A percentile compares a stretch with the other conserved stretches of the same genome.
These are phyloP conservation scores for Lagopus muta DNA, from an alignment of 2,113 vertebrate species.

Conservation along the genomic window DNA sequence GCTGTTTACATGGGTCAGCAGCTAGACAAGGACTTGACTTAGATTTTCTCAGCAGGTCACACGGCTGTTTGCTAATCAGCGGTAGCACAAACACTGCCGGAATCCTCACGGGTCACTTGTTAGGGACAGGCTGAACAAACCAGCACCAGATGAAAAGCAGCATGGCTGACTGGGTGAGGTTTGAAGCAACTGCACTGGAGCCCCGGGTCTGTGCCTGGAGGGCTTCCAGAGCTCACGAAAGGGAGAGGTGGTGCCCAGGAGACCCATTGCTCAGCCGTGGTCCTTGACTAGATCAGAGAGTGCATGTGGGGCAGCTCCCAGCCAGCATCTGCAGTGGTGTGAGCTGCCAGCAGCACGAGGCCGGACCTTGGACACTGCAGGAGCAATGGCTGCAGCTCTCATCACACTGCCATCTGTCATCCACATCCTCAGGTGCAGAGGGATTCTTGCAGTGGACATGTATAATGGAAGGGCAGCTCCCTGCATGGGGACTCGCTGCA, in stretches of 20 bases:
- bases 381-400: neutral
- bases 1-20: conserved; percentile 49
- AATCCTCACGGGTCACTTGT: conserved; percentile 57
- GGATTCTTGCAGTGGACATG: no score
- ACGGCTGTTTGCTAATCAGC: neutral
- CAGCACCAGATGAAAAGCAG: conserved; percentile 47
- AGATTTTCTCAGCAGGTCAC: conserved; percentile 51
- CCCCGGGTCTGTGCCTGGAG: conserved; percentile 17
- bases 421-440: neutral
- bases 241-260: neutral
- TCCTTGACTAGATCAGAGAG: fast-evolving
- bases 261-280: neutral
- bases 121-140: conserved; percentile 65
- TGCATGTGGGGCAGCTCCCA: neutral
- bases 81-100: conserved; percentile 28
- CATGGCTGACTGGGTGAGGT: conserved; percentile 22
- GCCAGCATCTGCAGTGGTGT: neutral
- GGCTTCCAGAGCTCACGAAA: neutral
- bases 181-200: neutral
- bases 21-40: conserved; percentile 50
- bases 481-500: no score
- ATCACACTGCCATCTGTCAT: neutral
- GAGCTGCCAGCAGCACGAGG: neutral
- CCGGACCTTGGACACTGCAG: neutral
- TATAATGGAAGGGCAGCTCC: no score